Evolutionary conservation across 2,797 vertebrate species (phyloP).

Genomic region (Borostomias antarcticus): DNA sequence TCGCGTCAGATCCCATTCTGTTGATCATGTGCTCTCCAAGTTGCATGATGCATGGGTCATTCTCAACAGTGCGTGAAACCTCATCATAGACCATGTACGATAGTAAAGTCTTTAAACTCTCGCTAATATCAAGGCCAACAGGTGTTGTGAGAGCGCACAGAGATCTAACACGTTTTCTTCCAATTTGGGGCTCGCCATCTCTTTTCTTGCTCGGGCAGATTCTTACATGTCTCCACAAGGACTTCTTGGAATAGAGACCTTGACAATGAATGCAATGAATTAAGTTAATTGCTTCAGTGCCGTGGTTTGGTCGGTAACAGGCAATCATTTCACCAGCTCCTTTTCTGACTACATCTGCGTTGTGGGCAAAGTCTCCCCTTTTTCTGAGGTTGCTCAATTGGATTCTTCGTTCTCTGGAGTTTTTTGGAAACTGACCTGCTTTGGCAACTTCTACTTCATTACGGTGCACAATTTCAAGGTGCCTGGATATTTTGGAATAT

Average conservation of each 20-base stretch:
- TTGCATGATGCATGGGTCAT: conserved; percentile 11
- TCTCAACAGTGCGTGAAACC: not conserved
- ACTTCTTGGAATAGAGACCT: conserved; percentile 7
- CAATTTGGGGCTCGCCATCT: too few species aligned
- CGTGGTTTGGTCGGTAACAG: conserved; percentile 5
- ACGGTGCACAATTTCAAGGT: conserved; percentile 8
- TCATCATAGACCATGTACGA: conserved; percentile 18
- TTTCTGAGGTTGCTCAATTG: conserved; percentile 12
- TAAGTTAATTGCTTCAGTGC: not conserved
- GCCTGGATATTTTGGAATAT: conserved; percentile 16
- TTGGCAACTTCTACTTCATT: conserved; percentile 18
- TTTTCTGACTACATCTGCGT: not conserved
- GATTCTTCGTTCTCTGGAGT: conserved; percentile 1
- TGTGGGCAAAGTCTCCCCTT: conserved; percentile 19
- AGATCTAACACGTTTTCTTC: not conserved
- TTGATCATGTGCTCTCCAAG: conserved; percentile 13
- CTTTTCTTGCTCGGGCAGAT: too few species aligned
- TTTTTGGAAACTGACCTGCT: conserved; percentile 22
- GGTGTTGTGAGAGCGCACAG: conserved; percentile 10
- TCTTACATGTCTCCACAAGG: conserved; percentile 15
- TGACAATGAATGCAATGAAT: conserved; percentile 20
- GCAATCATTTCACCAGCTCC: conserved; percentile 20
- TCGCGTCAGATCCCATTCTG: not conserved
- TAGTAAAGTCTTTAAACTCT: conserved; percentile 16
- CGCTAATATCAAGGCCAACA: conserved; percentile 12